Percentiles rank a stretch among this genome's conserved stretches.
These are phyloP conservation scores for Orthosia gracilis DNA, from an alignment of 2,888 invertebrate genomes.

Conservation along the genomic window DNA sequence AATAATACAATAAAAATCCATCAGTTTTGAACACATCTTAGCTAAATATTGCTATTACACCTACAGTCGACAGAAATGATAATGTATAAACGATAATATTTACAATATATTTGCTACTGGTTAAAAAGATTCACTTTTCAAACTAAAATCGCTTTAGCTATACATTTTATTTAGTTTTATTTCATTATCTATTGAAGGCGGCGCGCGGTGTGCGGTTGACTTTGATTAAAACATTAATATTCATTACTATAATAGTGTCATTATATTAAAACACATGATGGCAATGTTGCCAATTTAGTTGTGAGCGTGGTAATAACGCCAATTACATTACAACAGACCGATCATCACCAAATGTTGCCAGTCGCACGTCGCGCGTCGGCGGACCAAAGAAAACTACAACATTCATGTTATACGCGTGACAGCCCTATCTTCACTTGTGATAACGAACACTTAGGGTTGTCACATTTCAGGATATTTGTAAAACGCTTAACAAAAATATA, in stretches of 20 bases:
- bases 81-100: constrained; percentile 81
- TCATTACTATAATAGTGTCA: constrained; percentile 9
- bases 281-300: constrained; percentile 40
- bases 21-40: constrained; percentile 90
- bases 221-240: neutral
- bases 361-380: constrained; percentile 38
- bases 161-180: constrained; percentile 75
- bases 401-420: constrained; percentile 47
- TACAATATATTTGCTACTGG: constrained; percentile 83
- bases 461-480: constrained; percentile 67
- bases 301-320: constrained; percentile 36
- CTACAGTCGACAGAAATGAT: constrained; percentile 83
- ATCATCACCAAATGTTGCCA: constrained; percentile 5
- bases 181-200: constrained; percentile 74
- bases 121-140: constrained; percentile 74
- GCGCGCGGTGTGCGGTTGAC: constrained; percentile 58
- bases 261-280: constrained; percentile 24
- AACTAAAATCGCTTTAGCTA: constrained; percentile 79
- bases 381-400: constrained; percentile 60
- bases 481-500: constrained; percentile 88
- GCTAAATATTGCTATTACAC: constrained; percentile 88
- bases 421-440: constrained; percentile 29
- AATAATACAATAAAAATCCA: constrained; percentile 81
- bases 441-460: constrained; percentile 36
- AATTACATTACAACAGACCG: constrained; percentile 16